Conservation (phyloP, 2,888 invertebrate species). For the Conomelus anceps region DNA sequence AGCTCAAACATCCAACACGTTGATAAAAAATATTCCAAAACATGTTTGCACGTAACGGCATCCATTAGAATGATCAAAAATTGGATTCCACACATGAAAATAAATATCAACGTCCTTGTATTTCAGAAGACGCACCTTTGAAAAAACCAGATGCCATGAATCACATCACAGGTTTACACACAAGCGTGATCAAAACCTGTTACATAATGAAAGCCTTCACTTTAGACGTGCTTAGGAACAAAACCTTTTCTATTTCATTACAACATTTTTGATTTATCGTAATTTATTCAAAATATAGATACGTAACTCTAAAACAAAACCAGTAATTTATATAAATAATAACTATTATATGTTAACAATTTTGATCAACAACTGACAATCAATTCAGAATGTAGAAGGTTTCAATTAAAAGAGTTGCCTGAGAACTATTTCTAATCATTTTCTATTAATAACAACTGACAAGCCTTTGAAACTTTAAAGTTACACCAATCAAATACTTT, state of each 20-base stretch:
- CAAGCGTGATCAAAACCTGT: background rate
- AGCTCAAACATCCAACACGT: no score
- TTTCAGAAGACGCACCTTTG: background rate
- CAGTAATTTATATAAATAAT: background rate
- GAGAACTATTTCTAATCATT: background rate
- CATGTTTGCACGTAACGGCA: no score
- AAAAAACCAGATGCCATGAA: background rate
- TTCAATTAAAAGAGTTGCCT: background rate
- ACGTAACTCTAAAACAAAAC: background rate
- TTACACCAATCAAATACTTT: background rate
- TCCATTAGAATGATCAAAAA: background rate
- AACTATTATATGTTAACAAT: background rate
- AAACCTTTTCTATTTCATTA: no score
- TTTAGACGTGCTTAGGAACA: no score
- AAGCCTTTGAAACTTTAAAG: background rate
- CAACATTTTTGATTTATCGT: background rate
- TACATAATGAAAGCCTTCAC: background rate
- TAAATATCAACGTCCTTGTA: background rate
- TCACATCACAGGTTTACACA: background rate
- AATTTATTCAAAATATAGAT: no score
- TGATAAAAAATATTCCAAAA: no score
- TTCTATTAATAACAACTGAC: background rate
- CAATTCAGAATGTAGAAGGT: background rate
- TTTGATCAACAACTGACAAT: background rate
- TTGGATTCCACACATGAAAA: background rate